Evolutionary conservation across 2,113 vertebrate genomes (phyloP), one percentile per base, ranked within the genome.

Genomic region (Astur gentilis): DNA sequence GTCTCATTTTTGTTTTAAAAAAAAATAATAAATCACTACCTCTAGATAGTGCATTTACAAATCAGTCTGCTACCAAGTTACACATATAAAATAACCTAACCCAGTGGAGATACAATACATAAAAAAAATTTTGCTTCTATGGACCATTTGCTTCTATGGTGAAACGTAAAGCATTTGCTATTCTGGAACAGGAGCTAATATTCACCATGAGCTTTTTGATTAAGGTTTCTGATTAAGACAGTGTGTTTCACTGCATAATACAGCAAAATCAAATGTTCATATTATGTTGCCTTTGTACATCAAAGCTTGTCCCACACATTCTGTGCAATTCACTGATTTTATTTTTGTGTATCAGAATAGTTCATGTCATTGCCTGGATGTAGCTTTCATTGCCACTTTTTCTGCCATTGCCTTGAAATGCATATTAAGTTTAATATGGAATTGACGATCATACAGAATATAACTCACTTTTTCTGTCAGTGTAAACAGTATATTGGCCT

Each of bases 211-310:
- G 45, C n/a, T 81, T 92, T 95, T 80, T 89, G 67, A 86, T 81
- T 26, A 79, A 77, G 89, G 65, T 79, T 96, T 95, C 81, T 85
- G 77, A 94, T 91, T 89, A 94, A 79, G 69, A 82, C 42, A 49
- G 20, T 32, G 17, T 81, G 22, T 73, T 95, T 91, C 89, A 86
- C 67, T 50, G 25, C 29, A 62, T 55, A 87, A 75, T 38, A 66
- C 25, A 84, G 64, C 8, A 89, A 95, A 95, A 83, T 50, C 50
- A 67, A 84, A 29, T 44, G 47, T 42, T 81, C 22, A 10, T n/a
- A 61, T 52, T 90, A 40, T 13, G 23, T 47, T 82, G 47, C 54
- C 57, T 89, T 80, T 27, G 17, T 80, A 80, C 45, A 73, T 49
- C 18, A 64, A 71, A 83, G 73, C 44, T 76, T 58, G 32, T 62